A percentile compares a stretch with the other conserved stretches of the same genome.
phyloP scores from a whole-genome alignment of 1,140 invertebrate species.

The Drosophila elegans region DNA sequence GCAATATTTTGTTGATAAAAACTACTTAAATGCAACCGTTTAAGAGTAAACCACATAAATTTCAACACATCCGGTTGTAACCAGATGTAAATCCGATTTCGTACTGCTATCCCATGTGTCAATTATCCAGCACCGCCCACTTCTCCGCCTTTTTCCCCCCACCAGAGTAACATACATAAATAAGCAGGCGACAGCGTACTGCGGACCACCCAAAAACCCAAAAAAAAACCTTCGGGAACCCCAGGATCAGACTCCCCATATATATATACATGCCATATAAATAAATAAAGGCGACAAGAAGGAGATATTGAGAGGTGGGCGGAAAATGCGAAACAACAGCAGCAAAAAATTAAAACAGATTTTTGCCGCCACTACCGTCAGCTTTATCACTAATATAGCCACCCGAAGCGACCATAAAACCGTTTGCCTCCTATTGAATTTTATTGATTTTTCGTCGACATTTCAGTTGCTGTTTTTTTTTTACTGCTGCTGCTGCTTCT shows the following conservation, averaged over 20 bases:
- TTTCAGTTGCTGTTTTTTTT: constrained; percentile 21
- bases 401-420: constrained; percentile 67
- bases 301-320: not conserved
- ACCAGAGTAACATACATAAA: constrained; percentile 39
- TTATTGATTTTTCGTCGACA: constrained; percentile 72
- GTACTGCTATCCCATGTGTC: constrained; percentile 4
- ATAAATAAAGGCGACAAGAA: constrained; percentile 51
- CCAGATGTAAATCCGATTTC: constrained; percentile 24
- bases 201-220: constrained; percentile 6
- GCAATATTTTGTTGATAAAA: not conserved
- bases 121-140: constrained; percentile 26
- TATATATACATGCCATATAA: constrained; percentile 34
- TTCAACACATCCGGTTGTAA: constrained; percentile 11
- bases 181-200: constrained; percentile 33
- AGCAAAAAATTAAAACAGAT: constrained; percentile 72
- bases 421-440: constrained; percentile 75
- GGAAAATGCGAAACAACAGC: constrained; percentile 17
- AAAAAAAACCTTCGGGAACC: constrained; percentile 4
- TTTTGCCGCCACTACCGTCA: constrained; percentile 50
- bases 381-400: constrained; percentile 50
- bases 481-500: constrained; percentile 2
- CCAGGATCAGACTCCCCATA: constrained; percentile 23
- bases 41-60: not conserved
- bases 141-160: constrained; percentile 1
- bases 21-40: constrained; percentile 1